Percentiles rank a stretch among this genome's conserved stretches.
Conservation (phyloP, 2,888 invertebrate genomes). For the Tenthredo scrophulariae region DNA sequence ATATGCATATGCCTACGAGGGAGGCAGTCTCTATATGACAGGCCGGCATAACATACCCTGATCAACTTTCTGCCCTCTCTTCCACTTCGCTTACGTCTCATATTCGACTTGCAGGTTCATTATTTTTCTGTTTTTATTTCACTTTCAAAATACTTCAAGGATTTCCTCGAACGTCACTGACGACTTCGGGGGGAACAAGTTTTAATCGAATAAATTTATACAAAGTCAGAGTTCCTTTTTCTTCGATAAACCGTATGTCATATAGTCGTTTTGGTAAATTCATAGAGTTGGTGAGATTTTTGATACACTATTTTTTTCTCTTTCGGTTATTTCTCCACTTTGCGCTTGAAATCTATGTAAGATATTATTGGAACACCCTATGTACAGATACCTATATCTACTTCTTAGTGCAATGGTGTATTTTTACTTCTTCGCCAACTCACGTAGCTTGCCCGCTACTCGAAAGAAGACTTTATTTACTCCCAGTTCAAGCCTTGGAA, state of each 20-base stretch:
- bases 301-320: neutral
- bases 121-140: neutral
- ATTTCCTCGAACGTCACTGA: neutral
- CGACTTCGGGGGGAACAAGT: neutral
- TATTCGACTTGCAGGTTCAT: neutral
- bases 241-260: neutral
- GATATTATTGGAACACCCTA: neutral
- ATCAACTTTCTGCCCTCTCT: slow-evolving; percentile 14
- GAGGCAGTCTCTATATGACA: slow-evolving; percentile 1
- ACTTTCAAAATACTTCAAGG: neutral
- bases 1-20: no score
- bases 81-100: neutral
- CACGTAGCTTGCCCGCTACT: neutral
- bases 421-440: slow-evolving; percentile 15
- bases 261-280: neutral
- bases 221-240: neutral
- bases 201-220: neutral
- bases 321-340: neutral
- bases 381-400: neutral
- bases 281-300: neutral
- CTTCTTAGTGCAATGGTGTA: slow-evolving; percentile 9
- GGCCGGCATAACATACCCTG: neutral
- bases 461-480: slow-evolving; percentile 17
- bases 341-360: neutral
- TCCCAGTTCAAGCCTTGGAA: slow-evolving; percentile 12